Percentiles rank a stretch among this genome's conserved stretches.
These are phyloP conservation scores for Dendrolimus houi DNA, from an alignment of 2,888 invertebrate species.

Conservation along the genomic window DNA sequence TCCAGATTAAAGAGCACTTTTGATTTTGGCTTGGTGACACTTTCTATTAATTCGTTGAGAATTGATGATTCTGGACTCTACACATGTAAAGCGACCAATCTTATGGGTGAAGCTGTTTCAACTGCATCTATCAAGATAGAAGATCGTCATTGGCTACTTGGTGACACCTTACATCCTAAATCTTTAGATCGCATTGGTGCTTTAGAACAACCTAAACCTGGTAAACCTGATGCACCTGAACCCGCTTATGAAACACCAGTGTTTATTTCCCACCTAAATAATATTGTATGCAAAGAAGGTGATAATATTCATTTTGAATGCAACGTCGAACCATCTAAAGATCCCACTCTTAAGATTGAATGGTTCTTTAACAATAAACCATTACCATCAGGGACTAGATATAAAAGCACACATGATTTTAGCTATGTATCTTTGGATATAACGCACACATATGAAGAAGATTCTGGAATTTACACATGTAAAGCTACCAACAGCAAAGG, in stretches of 20 bases:
- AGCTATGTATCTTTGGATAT: constrained; percentile 96
- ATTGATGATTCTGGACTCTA: constrained; percentile 96
- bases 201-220: constrained; percentile 86
- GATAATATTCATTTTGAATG: constrained; percentile 94
- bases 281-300: constrained; percentile 91
- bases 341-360: constrained; percentile 92
- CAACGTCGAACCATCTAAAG: constrained; percentile 93
- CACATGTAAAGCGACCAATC: constrained; percentile 95
- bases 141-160: constrained; percentile 91
- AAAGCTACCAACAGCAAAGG: constrained; percentile 93
- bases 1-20: constrained; percentile 94
- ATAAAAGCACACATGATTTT: constrained; percentile 95
- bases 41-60: constrained; percentile 91
- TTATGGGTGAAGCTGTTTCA: constrained; percentile 95
- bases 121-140: constrained; percentile 93
- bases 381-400: constrained; percentile 91
- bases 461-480: constrained; percentile 94
- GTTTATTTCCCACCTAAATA: constrained; percentile 93
- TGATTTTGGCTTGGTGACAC: constrained; percentile 96
- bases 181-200: constrained; percentile 90
- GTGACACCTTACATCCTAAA: constrained; percentile 92
- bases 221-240: constrained; percentile 82
- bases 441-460: constrained; percentile 90
- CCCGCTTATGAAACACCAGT: constrained; percentile 89
- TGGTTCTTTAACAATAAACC: constrained; percentile 97